Evolutionary conservation across 2,113 vertebrate genomes (phyloP).

Genomic region (Cyphomyrus plagiostoma): DNA sequence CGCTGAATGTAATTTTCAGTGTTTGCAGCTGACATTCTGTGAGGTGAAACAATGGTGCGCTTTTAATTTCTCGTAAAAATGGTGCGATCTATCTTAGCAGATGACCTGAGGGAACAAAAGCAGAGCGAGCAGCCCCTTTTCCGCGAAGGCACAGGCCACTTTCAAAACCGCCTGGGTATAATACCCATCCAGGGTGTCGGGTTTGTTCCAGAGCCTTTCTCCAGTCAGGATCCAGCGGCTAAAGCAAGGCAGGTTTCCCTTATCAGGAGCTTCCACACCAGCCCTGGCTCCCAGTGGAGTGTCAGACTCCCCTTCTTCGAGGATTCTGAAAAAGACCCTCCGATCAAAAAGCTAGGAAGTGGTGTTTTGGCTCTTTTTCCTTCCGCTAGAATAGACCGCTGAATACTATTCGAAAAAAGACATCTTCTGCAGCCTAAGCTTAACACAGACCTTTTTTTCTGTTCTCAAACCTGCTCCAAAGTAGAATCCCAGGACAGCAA

Average conservation of each 20-base stretch:
- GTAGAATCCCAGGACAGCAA: background rate
- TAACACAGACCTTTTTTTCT: background rate
- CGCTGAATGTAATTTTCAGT: background rate
- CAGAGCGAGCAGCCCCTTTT: background rate
- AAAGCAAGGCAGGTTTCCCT: background rate
- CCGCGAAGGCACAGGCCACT: background rate
- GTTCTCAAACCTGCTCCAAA: background rate
- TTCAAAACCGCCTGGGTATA: background rate
- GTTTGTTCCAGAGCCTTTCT: background rate
- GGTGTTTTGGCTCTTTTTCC: background rate
- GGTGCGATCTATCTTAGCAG: background rate
- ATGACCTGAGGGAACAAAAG: background rate
- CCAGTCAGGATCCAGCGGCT: background rate
- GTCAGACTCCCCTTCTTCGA: background rate
- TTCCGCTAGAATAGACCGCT: background rate
- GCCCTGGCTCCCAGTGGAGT: background rate
- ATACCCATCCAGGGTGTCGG: background rate
- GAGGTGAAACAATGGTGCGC: background rate
- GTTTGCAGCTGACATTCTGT: background rate
- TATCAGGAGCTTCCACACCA: slow-evolving; percentile 1
- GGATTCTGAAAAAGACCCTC: background rate
- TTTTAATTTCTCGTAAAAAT: background rate
- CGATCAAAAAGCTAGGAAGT: background rate
- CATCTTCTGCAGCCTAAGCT: background rate
- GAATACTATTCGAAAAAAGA: background rate